Percentiles rank a stretch among this genome's conserved stretches.
Evolutionary conservation across 2,888 invertebrate genomes (phyloP).

Genomic region (Psylliodes chrysocephalus): DNA sequence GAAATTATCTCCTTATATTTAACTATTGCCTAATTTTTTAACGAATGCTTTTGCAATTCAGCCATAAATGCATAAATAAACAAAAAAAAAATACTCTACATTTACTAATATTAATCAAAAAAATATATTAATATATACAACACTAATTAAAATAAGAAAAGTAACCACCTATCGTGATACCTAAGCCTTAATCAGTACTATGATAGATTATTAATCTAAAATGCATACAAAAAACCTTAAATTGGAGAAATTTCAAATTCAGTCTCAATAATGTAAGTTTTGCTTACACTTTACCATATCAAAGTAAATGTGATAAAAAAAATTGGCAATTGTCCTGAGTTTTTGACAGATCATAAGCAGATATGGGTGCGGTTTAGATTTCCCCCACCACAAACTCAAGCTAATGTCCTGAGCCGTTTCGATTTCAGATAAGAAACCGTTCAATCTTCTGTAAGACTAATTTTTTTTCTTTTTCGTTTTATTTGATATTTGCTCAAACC

Average conservation of each 20-base stretch:
- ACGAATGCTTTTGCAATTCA: background rate
- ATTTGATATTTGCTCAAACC: too few species aligned
- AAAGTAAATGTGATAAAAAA: too few species aligned
- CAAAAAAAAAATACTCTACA: slow-evolving; percentile 7
- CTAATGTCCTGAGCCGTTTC: too few species aligned
- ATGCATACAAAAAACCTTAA: slow-evolving; percentile 8
- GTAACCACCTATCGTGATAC: background rate
- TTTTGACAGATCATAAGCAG: too few species aligned
- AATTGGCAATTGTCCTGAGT: too few species aligned
- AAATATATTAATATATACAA: slow-evolving; percentile 19
- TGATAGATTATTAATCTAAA: background rate
- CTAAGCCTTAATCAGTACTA: slow-evolving; percentile 20
- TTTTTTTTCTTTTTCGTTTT: too few species aligned
- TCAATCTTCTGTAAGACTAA: too few species aligned
- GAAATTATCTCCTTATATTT: too few species aligned
- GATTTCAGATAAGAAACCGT: too few species aligned
- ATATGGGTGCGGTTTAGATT: too few species aligned
- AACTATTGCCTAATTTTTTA: background rate
- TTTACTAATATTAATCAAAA: slow-evolving; percentile 4
- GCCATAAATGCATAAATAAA: slow-evolving; percentile 11
- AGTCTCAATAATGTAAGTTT: slow-evolving; percentile 30
- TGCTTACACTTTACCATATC: too few species aligned
- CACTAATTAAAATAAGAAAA: background rate
- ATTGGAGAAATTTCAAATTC: slow-evolving; percentile 13
- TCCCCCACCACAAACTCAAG: too few species aligned